Base-by-base conservation (phyloP, 1,140 invertebrate species). In the Drosophila littoralis region DNA sequence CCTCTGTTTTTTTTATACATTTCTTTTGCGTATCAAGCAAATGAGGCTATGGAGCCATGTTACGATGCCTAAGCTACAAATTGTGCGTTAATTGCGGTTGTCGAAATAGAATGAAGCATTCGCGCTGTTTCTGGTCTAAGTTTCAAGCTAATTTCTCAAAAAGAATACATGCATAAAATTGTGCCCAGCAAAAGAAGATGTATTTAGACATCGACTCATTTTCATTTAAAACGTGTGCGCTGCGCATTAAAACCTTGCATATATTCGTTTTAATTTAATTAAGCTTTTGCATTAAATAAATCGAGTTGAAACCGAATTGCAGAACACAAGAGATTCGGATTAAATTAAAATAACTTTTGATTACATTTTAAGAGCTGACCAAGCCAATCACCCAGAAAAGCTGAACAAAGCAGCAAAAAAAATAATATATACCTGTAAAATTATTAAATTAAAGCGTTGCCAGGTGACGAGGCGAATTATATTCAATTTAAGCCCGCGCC, bases 31-130 rank as follows among this genome's bases (percentile, higher is more conserved):
- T 77, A 52, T 48, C 66, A 61, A 48, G 57, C 22, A 71, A 71
- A 74, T 48, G 76, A 48, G 77, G 46, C 42, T 54, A 43, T 22
- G 42, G 22, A 22, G 81, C 72, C 81, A 79, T 73, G 67, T 84
- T 73, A 52, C 57, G 22, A 46, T 43, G 57, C 33, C 58, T 28
- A 46, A 55, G 60, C 65, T 64, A 70, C 68, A 84, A 84, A 84
- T 84, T 79, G 67, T 70, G 59, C 72, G 67, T 82, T 79, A 82
- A 88, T 88, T 86, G 75, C 75, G 60, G 45, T 46, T 36, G 58
- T 22, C 48, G n/a, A 36, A 51, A 45, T 45, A 52, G 50, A 51
- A 28, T 33, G n/a, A 57, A 32, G 42, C 48, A 52, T 64, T 45
- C n/a, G n/a, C 28, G 32, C 35, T 22, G 33, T 15, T 54, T 52